Evolutionary conservation across 2,888 invertebrate genomes (phyloP).

Genomic region (Trissolcus brochymenae): DNA sequence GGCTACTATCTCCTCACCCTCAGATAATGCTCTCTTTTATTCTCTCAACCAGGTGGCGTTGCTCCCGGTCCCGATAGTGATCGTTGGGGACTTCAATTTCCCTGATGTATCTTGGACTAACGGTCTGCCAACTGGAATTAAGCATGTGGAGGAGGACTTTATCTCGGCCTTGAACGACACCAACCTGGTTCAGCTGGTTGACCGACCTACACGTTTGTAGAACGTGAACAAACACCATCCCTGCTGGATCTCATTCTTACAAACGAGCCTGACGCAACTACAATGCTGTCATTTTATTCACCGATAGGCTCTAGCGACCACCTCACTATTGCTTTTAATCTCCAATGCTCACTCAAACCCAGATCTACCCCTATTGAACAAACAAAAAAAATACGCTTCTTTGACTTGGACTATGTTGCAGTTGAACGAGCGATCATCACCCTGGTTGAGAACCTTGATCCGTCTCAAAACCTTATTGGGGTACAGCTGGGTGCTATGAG

Average conservation of each 20-base stretch:
- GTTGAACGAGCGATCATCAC: neutral
- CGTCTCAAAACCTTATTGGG: neutral
- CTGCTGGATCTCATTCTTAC: constrained; percentile 10
- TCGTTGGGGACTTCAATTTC: constrained; percentile 14
- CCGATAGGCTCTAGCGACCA: constrained; percentile 9
- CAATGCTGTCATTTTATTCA: neutral
- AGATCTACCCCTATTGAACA: neutral
- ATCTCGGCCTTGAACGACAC: neutral
- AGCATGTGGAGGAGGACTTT: neutral
- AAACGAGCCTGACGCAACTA: constrained; percentile 1
- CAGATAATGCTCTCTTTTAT: neutral
- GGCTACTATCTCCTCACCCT: neutral
- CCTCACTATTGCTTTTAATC: neutral
- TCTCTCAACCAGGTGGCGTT: neutral
- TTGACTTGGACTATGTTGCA: neutral
- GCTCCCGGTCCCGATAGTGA: constrained; percentile 1
- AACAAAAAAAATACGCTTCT: neutral
- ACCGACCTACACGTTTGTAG: constrained; percentile 1
- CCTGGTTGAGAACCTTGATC: neutral
- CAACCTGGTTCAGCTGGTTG: constrained; percentile 3
- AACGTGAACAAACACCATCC: neutral
- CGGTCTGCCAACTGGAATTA: neutral
- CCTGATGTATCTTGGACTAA: constrained; percentile 15
- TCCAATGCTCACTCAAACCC: constrained; percentile 4
- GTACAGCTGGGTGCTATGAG: constrained; percentile 1